These are phyloP conservation scores for Latrodectus hesperus DNA, from an alignment of 2,888 invertebrate genomes.

Conservation along the genomic window DNA sequence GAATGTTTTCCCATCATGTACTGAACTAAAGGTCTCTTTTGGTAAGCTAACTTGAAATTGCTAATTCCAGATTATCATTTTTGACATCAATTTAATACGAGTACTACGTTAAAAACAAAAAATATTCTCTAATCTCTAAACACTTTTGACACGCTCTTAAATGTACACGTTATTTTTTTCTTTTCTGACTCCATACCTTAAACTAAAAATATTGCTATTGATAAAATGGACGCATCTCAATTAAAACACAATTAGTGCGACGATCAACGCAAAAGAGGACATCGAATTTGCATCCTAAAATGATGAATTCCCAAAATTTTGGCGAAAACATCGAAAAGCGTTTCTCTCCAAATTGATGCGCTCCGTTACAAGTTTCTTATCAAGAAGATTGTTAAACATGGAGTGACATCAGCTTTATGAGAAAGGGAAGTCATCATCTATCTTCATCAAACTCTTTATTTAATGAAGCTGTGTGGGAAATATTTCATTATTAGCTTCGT, in stretches of 20 bases:
- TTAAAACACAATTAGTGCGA: constrained; percentile 2
- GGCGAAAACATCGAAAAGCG: background rate
- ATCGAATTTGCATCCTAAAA: background rate
- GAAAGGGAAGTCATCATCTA: constrained; percentile 22
- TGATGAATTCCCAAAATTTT: background rate
- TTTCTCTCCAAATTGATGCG: background rate
- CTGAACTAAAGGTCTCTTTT: too few species aligned
- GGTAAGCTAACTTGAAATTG: too few species aligned
- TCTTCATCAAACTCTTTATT: constrained; percentile 57
- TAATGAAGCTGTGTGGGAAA: constrained; percentile 39
- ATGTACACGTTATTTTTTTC: too few species aligned
- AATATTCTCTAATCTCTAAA: too few species aligned
- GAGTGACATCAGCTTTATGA: constrained; percentile 17
- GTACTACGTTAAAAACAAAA: too few species aligned
- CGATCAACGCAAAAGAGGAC: background rate
- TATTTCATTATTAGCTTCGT: constrained; percentile 57
- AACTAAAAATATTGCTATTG: too few species aligned
- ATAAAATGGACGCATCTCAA: background rate
- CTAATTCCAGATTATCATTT: too few species aligned
- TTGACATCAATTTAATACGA: too few species aligned
- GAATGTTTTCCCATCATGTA: too few species aligned
- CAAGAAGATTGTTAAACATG: constrained; percentile 37
- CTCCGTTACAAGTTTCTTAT: constrained; percentile 12
- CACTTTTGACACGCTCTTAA: too few species aligned
- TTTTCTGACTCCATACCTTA: too few species aligned